Conservation (phyloP, 2,888 invertebrate species). For the Lomographa bimaculata region DNA sequence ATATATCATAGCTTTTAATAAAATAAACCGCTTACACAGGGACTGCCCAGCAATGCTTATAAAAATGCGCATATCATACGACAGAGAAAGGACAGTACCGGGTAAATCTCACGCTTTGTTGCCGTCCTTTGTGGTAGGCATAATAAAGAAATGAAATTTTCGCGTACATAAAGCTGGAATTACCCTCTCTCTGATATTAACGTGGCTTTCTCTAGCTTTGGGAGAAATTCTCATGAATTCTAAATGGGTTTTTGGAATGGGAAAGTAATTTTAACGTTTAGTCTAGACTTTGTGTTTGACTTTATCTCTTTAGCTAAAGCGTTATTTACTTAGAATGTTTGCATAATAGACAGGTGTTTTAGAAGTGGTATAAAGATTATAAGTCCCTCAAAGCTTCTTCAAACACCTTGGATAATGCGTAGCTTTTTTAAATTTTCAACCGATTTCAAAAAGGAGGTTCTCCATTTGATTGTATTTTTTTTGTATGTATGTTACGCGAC, state of each 20-base stretch:
- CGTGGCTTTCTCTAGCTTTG: constrained; percentile 16
- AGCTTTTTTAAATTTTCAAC: no score
- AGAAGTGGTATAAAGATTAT: no score
- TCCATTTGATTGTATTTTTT: no score
- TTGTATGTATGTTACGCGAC: no score
- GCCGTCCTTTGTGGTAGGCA: constrained; percentile 53
- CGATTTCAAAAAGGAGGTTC: no score
- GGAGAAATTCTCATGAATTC: constrained; percentile 7
- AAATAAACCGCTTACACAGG: constrained; percentile 26
- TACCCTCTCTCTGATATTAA: constrained; percentile 21
- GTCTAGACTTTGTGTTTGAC: no score
- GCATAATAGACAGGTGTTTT: no score
- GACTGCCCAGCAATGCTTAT: constrained; percentile 48
- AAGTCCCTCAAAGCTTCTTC: no score
- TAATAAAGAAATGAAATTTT: constrained; percentile 59
- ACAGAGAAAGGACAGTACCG: constrained; percentile 58
- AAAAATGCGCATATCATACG: constrained; percentile 70
- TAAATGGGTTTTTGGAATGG: not conserved
- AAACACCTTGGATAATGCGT: no score
- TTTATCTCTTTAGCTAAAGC: no score
- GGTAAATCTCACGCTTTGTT: constrained; percentile 66
- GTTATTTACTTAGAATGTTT: no score
- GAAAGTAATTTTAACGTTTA: not conserved
- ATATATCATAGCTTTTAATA: not conserved
- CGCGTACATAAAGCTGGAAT: constrained; percentile 51